Conservation (phyloP, 2,888 invertebrate species). For the Osmoderma eremita region DNA sequence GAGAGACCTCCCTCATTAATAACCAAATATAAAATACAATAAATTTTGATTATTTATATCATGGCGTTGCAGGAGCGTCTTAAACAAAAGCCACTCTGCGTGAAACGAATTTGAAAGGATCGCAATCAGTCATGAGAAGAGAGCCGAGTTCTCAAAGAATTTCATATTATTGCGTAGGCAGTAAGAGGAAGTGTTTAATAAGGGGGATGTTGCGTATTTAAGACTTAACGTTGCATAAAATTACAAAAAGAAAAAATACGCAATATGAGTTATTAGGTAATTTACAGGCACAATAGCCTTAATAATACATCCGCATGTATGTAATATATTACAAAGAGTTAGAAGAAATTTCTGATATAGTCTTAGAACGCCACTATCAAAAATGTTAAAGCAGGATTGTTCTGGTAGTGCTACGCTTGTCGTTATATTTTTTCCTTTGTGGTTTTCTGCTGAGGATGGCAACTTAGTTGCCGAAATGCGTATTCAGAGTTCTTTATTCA, state of each 20-base stretch:
- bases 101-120: constrained; percentile 42
- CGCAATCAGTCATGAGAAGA: constrained; percentile 40
- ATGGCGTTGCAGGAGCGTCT: neutral
- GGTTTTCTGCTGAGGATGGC: too few species aligned
- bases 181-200: constrained; percentile 1
- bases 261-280: too few species aligned
- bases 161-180: neutral
- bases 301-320: too few species aligned
- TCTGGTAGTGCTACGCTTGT: too few species aligned
- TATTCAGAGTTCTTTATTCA: too few species aligned
- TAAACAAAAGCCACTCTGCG: constrained; percentile 37
- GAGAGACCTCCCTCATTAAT: constrained; percentile 3
- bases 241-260: constrained; percentile 38
- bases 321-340: too few species aligned
- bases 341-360: too few species aligned
- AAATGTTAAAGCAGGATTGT: too few species aligned
- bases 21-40: constrained; percentile 5
- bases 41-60: constrained; percentile 2
- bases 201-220: constrained; percentile 20
- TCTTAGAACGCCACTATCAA: too few species aligned
- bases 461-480: too few species aligned
- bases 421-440: too few species aligned
- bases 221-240: constrained; percentile 41
- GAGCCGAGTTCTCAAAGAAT: constrained; percentile 7
- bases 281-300: too few species aligned